Conservation (phyloP, 2,797 vertebrate genomes). For the Margarornis squamiger region DNA sequence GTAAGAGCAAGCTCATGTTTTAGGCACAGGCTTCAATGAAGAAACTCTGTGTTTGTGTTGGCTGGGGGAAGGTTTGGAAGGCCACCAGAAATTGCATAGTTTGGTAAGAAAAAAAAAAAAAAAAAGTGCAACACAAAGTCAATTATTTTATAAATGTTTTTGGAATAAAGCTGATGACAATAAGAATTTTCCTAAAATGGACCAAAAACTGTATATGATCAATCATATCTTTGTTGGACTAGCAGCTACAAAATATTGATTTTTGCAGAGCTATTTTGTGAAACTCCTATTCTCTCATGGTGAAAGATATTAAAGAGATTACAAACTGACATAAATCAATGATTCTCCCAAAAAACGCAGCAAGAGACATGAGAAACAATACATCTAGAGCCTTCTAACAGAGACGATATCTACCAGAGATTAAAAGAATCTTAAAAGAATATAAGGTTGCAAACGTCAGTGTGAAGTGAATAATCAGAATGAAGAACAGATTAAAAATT, state of each 20-base stretch:
- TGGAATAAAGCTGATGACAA: not conserved
- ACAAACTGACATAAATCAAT: not conserved
- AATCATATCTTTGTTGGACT: not conserved
- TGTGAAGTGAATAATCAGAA: rapidly evolving
- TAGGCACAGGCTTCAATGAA: not conserved
- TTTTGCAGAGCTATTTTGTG: not conserved
- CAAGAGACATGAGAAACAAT: not conserved
- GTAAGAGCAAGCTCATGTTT: not conserved
- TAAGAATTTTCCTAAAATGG: not conserved
- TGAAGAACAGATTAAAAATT: not conserved
- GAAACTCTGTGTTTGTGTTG: not conserved
- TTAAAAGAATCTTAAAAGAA: not conserved
- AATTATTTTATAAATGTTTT: not conserved
- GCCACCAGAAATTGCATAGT: not conserved
- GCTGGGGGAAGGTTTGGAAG: not conserved
- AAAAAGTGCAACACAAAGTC: not conserved
- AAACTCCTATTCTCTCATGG: not conserved
- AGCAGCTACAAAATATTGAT: not conserved
- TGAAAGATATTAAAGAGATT: not conserved
- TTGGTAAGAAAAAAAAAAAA: not conserved
- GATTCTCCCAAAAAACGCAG: not conserved
- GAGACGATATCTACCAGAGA: not conserved
- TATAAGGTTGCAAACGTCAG: not conserved
- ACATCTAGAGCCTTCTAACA: not conserved
- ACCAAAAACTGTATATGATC: not conserved